Conservation (phyloP, 2,888 invertebrate genomes). For the Acholoe squamosa region DNA sequence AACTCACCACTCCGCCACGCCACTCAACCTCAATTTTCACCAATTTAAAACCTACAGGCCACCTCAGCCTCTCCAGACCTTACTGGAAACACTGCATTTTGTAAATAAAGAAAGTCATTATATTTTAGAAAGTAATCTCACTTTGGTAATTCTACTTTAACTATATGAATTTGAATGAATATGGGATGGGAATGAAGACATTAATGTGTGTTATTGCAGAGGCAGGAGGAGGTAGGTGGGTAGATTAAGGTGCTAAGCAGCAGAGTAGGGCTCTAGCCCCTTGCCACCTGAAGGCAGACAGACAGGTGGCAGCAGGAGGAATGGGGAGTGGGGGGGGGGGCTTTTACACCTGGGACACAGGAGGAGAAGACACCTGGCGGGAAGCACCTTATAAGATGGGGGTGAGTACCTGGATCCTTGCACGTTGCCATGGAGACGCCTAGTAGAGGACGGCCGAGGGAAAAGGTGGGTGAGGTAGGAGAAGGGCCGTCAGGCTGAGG, state of each 20-base stretch:
- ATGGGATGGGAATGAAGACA: no score
- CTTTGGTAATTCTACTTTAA: no score
- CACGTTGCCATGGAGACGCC: constrained; percentile 40
- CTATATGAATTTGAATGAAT: no score
- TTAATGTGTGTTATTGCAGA: no score
- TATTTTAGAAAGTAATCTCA: no score
- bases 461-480: constrained; percentile 27
- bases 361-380: constrained; percentile 20
- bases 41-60: constrained; percentile 10
- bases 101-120: no score
- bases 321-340: neutral
- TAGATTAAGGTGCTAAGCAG: constrained; percentile 15
- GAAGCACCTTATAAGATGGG: constrained; percentile 43
- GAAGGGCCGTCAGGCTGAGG: neutral
- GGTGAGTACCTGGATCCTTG: neutral
- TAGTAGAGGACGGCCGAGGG: constrained; percentile 15
- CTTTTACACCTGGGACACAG: constrained; percentile 40
- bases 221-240: neutral
- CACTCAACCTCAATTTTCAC: constrained; percentile 12
- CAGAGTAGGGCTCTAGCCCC: constrained; percentile 34
- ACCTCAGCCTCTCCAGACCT: neutral
- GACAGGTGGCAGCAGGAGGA: constrained; percentile 22
- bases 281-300: constrained; percentile 9
- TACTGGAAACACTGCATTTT: no score
- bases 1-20: neutral